Base-by-base conservation (phyloP, 2,113 vertebrate species). In the Helogale parvula region DNA sequence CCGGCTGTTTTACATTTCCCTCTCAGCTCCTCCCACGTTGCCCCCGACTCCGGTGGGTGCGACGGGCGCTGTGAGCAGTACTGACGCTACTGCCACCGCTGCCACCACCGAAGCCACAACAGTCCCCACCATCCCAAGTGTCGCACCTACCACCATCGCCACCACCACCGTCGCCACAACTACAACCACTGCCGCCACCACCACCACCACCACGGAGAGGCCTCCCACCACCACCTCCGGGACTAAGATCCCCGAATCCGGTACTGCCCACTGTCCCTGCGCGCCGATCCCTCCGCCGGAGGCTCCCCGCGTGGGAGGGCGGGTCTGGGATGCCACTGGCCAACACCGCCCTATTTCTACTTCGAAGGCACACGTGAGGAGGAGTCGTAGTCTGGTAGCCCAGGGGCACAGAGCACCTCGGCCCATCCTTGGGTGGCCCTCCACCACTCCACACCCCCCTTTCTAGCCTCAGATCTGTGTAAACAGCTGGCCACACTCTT, bases 161-260 rank as follows among this genome's bases (percentile, higher is more conserved):
- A 57, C 97, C 88, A 86, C 98, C 38, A n/a, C 69, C 66, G 80
- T n/a, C 60, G 35, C 90, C n/a, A 97, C 97, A 65, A 97, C 98
- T 86, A 88, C 98, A 11, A 83, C 98, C n/a, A 88, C 97, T 2
- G 31, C 97, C 0, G 82, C 96, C 9, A 14, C 97, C 47, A 16
- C 97, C 97, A 96, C 98, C 97, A 96, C 98, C 95, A 97, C 98
- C 90, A 81, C 96, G 93, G 98, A 99, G 98, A 98, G 98, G 57
- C 98, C 98, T 98, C 98, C 98, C 50, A 93, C 97, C 88, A 96
- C 98, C 98, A 97, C 98, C 98, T 98, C 98, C 92, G 29, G 94
- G 97, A 99, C 97, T 98, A 95, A 98, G 98, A 98, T 97, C 90
- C 98, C 97, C 89, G 98, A 98, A 98, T 93, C 98, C 90, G 99